phyloP scores from a whole-genome alignment of 2,888 invertebrate species.

The Lordiphosa fenestrarum region DNA sequence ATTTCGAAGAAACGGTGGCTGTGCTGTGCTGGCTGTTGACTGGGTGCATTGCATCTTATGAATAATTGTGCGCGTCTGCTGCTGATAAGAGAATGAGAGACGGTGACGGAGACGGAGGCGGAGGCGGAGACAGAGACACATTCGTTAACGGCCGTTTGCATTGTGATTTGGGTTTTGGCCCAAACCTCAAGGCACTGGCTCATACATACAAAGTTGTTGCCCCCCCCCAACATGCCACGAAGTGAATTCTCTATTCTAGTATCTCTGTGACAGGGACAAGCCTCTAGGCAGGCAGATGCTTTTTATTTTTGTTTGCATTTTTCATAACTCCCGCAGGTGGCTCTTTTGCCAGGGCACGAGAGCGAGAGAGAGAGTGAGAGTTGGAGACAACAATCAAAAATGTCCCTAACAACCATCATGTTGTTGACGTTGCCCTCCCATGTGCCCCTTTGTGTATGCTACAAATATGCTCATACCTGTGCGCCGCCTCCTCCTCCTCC shows the following conservation, averaged over 20 bases:
- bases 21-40: slow-evolving; percentile 1
- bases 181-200: slow-evolving; percentile 3
- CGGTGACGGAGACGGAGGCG: slow-evolving; percentile 15
- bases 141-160: slow-evolving; percentile 30
- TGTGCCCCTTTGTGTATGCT: slow-evolving; percentile 61
- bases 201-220: slow-evolving; percentile 8
- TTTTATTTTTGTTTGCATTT: slow-evolving; percentile 55
- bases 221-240: slow-evolving; percentile 3
- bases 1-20: not conserved
- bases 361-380: not conserved
- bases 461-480: slow-evolving; percentile 44
- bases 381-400: slow-evolving; percentile 56
- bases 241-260: slow-evolving; percentile 11
- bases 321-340: slow-evolving; percentile 66
- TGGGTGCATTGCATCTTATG: slow-evolving; percentile 19
- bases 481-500: no score
- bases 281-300: slow-evolving; percentile 24
- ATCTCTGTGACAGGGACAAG: slow-evolving; percentile 10
- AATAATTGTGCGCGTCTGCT: slow-evolving; percentile 22
- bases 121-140: slow-evolving; percentile 23
- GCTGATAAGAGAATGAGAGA: slow-evolving; percentile 20
- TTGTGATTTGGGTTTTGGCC: slow-evolving; percentile 25
- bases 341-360: slow-evolving; percentile 6
- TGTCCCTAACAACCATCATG: slow-evolving; percentile 19
- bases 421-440: slow-evolving; percentile 21